Conservation (phyloP, 1,140 invertebrate genomes). For the Myzus persicae region DNA sequence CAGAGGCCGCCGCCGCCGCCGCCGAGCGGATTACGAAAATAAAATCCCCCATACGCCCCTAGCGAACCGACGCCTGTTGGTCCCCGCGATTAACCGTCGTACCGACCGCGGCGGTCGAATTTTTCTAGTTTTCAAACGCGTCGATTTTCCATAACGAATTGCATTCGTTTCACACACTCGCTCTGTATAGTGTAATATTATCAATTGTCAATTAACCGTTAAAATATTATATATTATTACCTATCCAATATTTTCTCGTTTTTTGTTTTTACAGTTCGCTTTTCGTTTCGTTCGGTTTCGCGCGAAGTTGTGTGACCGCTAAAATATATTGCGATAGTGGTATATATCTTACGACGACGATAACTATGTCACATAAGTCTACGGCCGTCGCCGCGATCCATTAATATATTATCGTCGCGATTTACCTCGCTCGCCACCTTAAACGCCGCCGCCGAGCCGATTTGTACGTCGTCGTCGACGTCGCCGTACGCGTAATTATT, state of each 20-base stretch:
- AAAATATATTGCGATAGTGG: background rate
- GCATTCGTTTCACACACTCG: background rate
- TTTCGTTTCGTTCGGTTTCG: background rate
- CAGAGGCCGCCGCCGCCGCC: background rate
- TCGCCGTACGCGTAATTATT: background rate
- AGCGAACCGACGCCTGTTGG: slow-evolving; percentile 45
- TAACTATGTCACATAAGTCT: background rate
- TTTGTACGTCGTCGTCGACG: background rate
- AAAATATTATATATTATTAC: background rate
- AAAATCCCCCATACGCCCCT: slow-evolving; percentile 45
- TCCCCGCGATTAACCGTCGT: slow-evolving; percentile 17
- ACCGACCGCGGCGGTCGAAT: background rate
- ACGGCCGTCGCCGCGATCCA: background rate
- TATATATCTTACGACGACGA: background rate
- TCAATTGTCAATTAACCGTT: background rate
- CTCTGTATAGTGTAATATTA: background rate
- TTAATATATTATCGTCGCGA: background rate
- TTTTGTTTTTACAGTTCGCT: background rate
- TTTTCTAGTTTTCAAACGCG: background rate
- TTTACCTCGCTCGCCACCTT: background rate
- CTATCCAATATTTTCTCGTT: background rate
- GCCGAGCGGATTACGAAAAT: slow-evolving; percentile 47
- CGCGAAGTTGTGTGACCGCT: background rate
- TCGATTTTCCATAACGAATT: background rate
- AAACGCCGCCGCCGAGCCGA: background rate